Conservation (phyloP, 2,113 vertebrate genomes). For the Candoia aspera region DNA sequence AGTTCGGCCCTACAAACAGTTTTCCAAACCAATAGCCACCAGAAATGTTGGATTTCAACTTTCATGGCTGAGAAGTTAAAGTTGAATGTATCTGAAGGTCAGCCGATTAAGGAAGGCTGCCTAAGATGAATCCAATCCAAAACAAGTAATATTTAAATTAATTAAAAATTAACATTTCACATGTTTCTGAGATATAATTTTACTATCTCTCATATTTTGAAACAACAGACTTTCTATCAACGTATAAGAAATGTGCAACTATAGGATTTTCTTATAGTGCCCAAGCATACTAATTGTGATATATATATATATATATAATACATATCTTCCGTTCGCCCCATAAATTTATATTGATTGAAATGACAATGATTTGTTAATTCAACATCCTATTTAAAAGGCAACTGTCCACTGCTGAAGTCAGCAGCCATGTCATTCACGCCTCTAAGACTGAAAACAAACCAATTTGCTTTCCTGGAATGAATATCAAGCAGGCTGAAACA, state of each 20-base stretch:
- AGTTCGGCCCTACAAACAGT: background rate
- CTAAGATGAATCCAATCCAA: background rate
- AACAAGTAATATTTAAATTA: background rate
- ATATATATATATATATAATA: background rate
- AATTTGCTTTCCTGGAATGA: slow-evolving; percentile 40
- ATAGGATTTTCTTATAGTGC: slow-evolving; percentile 1
- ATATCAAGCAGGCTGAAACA: slow-evolving; percentile 41
- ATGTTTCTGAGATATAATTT: slow-evolving; percentile 12
- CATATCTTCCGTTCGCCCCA: slow-evolving; percentile 14
- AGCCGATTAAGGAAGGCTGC: background rate
- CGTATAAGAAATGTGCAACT: slow-evolving; percentile 9
- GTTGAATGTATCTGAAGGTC: background rate
- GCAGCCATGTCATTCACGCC: slow-evolving; percentile 32
- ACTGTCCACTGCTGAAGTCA: slow-evolving; percentile 44
- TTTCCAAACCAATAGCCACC: background rate
- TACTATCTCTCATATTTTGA: slow-evolving; percentile 18
- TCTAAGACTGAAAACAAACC: slow-evolving; percentile 27
- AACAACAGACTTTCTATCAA: slow-evolving; percentile 29
- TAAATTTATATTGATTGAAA: slow-evolving; percentile 48
- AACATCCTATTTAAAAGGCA: slow-evolving; percentile 34
- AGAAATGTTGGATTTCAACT: background rate
- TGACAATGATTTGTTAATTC: slow-evolving; percentile 30
- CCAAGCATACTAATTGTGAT: slow-evolving; percentile 7
- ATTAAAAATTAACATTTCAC: too few species aligned
- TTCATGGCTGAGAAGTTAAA: background rate